Evolutionary conservation across 1,140 invertebrate species (phyloP).

Genomic region (Eriocheir sinensis): DNA sequence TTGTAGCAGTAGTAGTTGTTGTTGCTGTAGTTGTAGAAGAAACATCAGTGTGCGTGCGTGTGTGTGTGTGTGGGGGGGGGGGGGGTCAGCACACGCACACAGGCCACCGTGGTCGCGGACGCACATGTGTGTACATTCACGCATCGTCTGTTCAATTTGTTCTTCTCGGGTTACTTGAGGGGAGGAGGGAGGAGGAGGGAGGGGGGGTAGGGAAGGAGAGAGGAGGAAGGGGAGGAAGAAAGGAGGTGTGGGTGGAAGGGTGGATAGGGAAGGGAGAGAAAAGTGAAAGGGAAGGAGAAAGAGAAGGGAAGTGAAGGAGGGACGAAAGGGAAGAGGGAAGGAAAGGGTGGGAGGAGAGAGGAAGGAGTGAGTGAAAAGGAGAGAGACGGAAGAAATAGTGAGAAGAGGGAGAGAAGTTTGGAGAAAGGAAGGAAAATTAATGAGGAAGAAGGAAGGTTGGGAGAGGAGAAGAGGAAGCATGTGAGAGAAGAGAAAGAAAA

Average conservation of each 20-base stretch:
- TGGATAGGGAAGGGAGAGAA: neutral
- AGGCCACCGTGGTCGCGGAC: neutral
- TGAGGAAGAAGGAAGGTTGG: neutral
- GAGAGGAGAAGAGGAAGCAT: neutral
- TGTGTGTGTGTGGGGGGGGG: neutral
- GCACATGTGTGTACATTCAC: constrained; percentile 35
- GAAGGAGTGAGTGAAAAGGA: neutral
- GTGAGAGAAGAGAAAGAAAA: neutral
- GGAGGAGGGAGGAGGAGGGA: constrained; percentile 26
- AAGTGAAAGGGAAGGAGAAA: neutral
- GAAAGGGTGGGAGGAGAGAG: neutral
- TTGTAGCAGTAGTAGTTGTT: too few relatives aligned
- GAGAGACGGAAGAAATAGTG: neutral
- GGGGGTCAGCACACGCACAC: neutral
- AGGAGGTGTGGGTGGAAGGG: neutral
- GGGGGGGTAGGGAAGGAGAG: neutral
- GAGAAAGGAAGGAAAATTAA: neutral
- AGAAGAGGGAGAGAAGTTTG: neutral
- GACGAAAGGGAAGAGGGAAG: neutral
- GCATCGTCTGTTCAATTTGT: constrained; percentile 46
- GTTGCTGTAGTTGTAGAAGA: neutral
- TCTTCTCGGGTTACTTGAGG: constrained; percentile 37
- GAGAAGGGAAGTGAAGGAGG: neutral
- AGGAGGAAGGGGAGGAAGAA: too few relatives aligned
- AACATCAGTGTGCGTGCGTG: neutral